Evolutionary conservation across 1,140 invertebrate genomes (phyloP), one percentile per base, ranked within the genome.

Genomic region (Nephotettix cincticeps): DNA sequence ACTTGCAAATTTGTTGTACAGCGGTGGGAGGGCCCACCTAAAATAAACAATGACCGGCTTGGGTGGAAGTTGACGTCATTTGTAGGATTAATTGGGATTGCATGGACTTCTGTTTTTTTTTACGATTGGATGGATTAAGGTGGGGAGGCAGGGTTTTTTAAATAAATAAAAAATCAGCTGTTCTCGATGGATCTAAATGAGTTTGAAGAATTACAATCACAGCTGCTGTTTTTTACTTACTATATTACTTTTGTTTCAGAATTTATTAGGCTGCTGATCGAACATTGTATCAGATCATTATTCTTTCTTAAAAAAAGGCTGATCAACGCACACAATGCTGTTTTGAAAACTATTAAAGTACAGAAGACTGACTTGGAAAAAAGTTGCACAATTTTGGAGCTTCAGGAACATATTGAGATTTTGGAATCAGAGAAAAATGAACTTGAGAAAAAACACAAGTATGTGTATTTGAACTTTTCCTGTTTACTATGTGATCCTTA

Each of bases 381-480:
- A 30, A 47, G 54, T 14, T 47, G 43, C 30, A 36, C 25, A 27
- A 11, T 72, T 1, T 14, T 47, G 58, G n/a, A 28, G 3, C 67
- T 72, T 4, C 47, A 72, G 17, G 54, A 69, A 21, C 21, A 51
- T 45, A 28, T 72, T 21, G 23, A 19, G 14, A 58, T 27, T n/a
- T 21, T 69, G 23, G 21, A 51, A n/a, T 19, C 27, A n/a, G 71
- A 64, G 11, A 72, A 65, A 14, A 30, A 69, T 28, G 71, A 72
- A 23, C 32, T 72, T 9, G 27, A 69, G 58, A 64, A 61, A 21
- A 69, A 69, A 32, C 71, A 72, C 61, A 69, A 69, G 71, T 72
- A 68, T 64, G 25, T 64, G 25, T n/a, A 23, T 64, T 25, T 64
- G 9, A 64, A 64, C 27, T 6, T 64, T 23, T n/a, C n/a, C n/a